Evolutionary conservation across 2,888 invertebrate genomes (phyloP).

Genomic region (Entomobrya multifasciata): DNA sequence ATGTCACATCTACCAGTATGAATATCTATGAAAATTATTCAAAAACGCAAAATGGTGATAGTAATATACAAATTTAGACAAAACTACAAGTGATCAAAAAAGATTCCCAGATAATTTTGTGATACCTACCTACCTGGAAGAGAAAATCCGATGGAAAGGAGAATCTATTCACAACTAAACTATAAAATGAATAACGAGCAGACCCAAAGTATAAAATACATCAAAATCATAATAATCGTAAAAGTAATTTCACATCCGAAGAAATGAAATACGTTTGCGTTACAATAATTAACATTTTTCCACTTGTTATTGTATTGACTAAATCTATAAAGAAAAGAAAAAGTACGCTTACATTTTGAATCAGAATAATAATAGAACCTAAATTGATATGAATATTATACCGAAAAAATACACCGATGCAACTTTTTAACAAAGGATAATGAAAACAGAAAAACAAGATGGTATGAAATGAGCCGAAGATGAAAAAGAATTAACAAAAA

Average conservation of each 20-base stretch:
- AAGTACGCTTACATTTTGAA: neutral
- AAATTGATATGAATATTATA: no score
- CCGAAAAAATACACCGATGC: neutral
- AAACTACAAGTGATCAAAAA: no score
- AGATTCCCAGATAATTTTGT: no score
- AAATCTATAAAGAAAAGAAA: neutral
- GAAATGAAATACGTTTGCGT: slow-evolving; percentile 38
- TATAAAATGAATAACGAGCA: neutral
- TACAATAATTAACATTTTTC: slow-evolving; percentile 8
- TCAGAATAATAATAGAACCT: neutral
- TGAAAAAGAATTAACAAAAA: slow-evolving; percentile 70
- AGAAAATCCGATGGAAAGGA: neutral
- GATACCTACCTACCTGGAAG: neutral
- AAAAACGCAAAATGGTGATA: no score
- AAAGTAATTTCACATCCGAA: slow-evolving; percentile 11
- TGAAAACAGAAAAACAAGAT: neutral
- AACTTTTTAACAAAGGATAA: slow-evolving; percentile 6
- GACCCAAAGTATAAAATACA: slow-evolving; percentile 53
- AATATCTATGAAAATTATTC: no score
- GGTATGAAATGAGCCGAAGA: slow-evolving; percentile 75
- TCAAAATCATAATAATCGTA: slow-evolving; percentile 62
- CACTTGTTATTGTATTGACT: neutral
- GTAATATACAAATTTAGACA: no score
- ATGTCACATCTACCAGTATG: no score
- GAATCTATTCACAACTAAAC: no score